A percentile compares a stretch with the other conserved stretches of the same genome.
Evolutionary conservation across 2,888 invertebrate species (phyloP).

Genomic region (Drosophila paucipuncta): DNA sequence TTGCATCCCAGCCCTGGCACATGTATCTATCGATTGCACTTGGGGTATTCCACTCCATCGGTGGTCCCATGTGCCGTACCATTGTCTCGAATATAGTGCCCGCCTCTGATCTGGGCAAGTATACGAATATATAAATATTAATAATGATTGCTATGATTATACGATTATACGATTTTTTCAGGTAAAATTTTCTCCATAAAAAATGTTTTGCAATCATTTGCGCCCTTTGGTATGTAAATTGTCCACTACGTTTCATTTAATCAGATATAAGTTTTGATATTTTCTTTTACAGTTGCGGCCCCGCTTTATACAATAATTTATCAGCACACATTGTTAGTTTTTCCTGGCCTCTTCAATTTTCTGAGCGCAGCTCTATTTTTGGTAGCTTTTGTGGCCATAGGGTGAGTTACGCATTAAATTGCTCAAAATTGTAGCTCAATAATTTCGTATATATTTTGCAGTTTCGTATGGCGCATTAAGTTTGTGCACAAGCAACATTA

Average conservation of each 20-base stretch:
- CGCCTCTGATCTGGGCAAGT: slow-evolving; percentile 84
- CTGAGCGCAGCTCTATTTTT: slow-evolving; percentile 86
- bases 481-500: slow-evolving; percentile 69
- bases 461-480: slow-evolving; percentile 75
- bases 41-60: slow-evolving; percentile 77
- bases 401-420: slow-evolving; percentile 61
- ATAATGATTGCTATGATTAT: background rate
- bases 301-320: slow-evolving; percentile 89
- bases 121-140: background rate
- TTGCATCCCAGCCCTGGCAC: slow-evolving; percentile 81
- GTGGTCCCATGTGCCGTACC: slow-evolving; percentile 83
- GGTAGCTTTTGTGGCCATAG: slow-evolving; percentile 74
- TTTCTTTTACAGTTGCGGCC: slow-evolving; percentile 85
- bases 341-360: slow-evolving; percentile 88
- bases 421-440: background rate
- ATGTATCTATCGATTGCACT: slow-evolving; percentile 78
- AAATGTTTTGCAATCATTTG: slow-evolving; percentile 88
- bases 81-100: slow-evolving; percentile 84
- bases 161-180: slow-evolving; percentile 28
- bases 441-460: slow-evolving; percentile 27
- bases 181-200: slow-evolving; percentile 91
- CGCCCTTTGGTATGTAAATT: slow-evolving; percentile 85
- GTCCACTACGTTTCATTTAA: background rate
- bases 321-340: slow-evolving; percentile 86
- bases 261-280: background rate